Base-by-base conservation (phyloP, 2,113 vertebrate genomes). In the Apistogramma diplotaenia region DNA sequence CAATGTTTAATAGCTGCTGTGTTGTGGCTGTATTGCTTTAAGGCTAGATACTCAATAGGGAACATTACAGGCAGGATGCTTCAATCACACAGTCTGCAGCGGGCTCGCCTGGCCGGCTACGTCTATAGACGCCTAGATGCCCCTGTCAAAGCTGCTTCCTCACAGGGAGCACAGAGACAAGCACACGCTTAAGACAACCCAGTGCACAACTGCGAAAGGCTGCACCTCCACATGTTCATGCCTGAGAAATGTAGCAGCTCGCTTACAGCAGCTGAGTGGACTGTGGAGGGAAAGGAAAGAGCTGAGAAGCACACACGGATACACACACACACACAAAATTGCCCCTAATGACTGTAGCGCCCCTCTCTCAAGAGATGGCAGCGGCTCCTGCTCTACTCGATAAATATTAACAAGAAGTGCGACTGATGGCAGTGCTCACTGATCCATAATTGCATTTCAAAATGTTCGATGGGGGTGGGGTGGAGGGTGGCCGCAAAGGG, bases 391-490 rank as follows among this genome's bases (percentile, higher is more conserved):
- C 90, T 89, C 88, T 73, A 90, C 92, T 94, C 92, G 90, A 95
- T 96, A 95, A 95, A 95, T 95, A 95, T 95, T 95, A 94, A 94
- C 93, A 94, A 94, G 93, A 92, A 91, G 92, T 79, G 91, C 91
- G 88, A 94, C 90, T 94, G 94, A 95, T 94, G 92, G 93, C 51
- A 85, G 88, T 90, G 93, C 93, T 94, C 95, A 93, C 93, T 94
- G 93, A 94, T 94, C 94, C 94, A 94, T 94, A 95, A 95, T 94
- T 95, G 93, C 93, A 91, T 96, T 94, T 95, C 87, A 95, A 95
- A 94, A 92, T 87, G 90, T 89, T 90, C 29, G 31, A 59, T 46
- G 67, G 81, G 82, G 79, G 65, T 3, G 35, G 80, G 83, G 79
- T 2, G 57, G 67, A 46, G 79, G 84, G 55, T 65, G 84, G 65